Evolutionary conservation across 1,140 invertebrate genomes (phyloP).

Genomic region (Harlomillsia oculata): DNA sequence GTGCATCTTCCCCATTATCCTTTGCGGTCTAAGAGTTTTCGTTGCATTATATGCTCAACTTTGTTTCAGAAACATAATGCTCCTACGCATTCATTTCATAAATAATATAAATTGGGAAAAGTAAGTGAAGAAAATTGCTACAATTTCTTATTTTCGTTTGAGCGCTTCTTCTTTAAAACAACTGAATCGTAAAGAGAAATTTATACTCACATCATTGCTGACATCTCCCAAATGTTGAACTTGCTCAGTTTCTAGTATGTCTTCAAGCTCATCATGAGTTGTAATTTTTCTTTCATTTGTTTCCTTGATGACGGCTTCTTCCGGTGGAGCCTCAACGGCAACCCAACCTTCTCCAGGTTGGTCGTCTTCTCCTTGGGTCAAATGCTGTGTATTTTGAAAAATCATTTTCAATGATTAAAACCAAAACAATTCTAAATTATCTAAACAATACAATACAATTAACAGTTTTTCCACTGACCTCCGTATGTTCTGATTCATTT

Average conservation of each 20-base stretch:
- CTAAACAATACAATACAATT: not conserved
- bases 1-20: too few species aligned
- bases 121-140: too few species aligned
- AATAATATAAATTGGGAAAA: too few species aligned
- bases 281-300: constrained; percentile 65
- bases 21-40: too few species aligned
- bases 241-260: constrained; percentile 69
- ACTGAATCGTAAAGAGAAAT: too few species aligned
- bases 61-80: too few species aligned
- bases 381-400: constrained; percentile 32
- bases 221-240: constrained; percentile 68
- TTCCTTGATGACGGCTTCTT: constrained; percentile 64
- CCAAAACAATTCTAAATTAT: not conserved
- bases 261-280: constrained; percentile 70
- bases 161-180: too few species aligned
- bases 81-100: too few species aligned
- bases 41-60: too few species aligned
- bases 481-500: constrained; percentile 72
- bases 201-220: constrained; percentile 66
- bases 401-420: not conserved
- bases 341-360: constrained; percentile 50
- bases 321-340: constrained; percentile 37
- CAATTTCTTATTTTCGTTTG: too few species aligned
- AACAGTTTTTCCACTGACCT: constrained; percentile 48
- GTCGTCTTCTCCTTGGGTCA: constrained; percentile 46